A percentile compares a stretch with the other conserved stretches of the same genome.
Conservation (phyloP, 2,888 invertebrate genomes). For the Busseola fusca region DNA sequence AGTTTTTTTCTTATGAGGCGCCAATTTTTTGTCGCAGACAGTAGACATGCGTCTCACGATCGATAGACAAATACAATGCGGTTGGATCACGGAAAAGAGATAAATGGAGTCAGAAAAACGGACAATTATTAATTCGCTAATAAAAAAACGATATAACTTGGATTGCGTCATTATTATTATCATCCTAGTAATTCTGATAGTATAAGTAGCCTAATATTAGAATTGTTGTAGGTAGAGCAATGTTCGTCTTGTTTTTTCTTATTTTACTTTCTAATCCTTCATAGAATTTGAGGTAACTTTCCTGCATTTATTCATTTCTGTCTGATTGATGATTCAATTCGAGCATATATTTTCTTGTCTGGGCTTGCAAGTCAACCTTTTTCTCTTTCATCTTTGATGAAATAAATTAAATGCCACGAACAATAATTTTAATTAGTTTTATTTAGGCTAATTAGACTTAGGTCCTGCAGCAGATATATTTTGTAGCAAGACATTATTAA, state of each 20-base stretch:
- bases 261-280: conserved; percentile 36
- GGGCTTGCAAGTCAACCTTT: not conserved
- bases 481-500: too few relatives aligned
- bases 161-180: conserved; percentile 1
- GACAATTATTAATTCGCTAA: conserved; percentile 14
- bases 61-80: conserved; percentile 56
- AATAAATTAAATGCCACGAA: not conserved
- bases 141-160: not conserved
- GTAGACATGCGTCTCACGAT: conserved; percentile 57
- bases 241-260: conserved; percentile 12
- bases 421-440: too few relatives aligned
- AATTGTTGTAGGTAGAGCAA: not conserved
- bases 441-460: conserved; percentile 1
- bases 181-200: not conserved
- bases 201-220: not conserved
- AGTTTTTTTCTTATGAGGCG: conserved; percentile 75
- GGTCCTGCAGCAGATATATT: too few relatives aligned
- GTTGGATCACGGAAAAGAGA: conserved; percentile 51
- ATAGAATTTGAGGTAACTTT: conserved; percentile 13
- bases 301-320: conserved; percentile 12
- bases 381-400: not conserved
- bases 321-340: conserved; percentile 25
- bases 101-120: conserved; percentile 25
- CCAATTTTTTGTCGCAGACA: conserved; percentile 73
- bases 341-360: not conserved